Base-by-base conservation (phyloP, 2,888 invertebrate genomes). In the Nyleta sp. region DNA sequence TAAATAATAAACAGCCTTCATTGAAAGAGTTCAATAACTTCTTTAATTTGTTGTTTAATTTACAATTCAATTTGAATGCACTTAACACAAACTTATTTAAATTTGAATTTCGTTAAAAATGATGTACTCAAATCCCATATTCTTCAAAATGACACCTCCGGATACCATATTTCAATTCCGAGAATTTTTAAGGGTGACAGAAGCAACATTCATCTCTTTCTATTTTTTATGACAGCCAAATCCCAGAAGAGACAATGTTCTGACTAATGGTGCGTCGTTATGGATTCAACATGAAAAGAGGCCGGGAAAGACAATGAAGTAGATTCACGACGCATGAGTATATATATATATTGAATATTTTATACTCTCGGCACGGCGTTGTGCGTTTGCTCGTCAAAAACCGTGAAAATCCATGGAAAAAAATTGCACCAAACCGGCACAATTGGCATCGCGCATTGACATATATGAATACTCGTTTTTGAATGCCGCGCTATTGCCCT, bases 191-290 rank as follows among this genome's bases (percentile, higher is more conserved):
- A 17, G 31, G 42, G 33, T 67, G 59, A 65, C 70, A 55, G 53
- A 44, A 50, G 60, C 17, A 65, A 59, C 59, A 53, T 74, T 60
- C 55, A 52, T 65, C 64, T 65, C 38, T 59, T 65, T 15, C 18
- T 71, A 62, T 65, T 74, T 65, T 67, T 70, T 68, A 70, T 55
- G 74, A 71, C 70, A 70, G 50, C 28, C 40, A 78, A 78, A 78
- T 74, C 74, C 74, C 53, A 59, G 52, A 53, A 60, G 65, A 78
- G 59, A 44, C 40, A 53, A 55, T 48, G 62, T 74, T 70, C 60
- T 74, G 68, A 78, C 74, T 78, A 78, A 74, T 74, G 74, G 70
- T 18, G 24, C 38, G 70, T 74, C 74, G 70, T 78, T 78, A 74
- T 70, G 42, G 70, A 78, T 78, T 74, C 74, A 59, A 48, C 13